These are phyloP conservation scores for Thymelicus acteon DNA, from an alignment of 2,888 invertebrate genomes.

Conservation along the genomic window DNA sequence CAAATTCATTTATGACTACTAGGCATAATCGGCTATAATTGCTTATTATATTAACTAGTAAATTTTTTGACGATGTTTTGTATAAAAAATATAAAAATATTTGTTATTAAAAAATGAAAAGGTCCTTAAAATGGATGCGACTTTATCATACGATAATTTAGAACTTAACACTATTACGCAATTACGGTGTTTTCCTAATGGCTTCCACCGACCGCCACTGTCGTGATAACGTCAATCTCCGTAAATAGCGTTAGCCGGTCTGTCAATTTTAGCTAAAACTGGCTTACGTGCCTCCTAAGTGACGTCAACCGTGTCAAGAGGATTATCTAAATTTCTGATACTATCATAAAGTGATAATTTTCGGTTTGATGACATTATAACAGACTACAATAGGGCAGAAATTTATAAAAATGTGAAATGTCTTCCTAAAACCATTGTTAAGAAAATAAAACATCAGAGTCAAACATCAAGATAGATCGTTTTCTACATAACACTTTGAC, in stretches of 20 bases:
- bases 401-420: background rate
- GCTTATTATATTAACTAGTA: too few species aligned
- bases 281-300: conserved; percentile 60
- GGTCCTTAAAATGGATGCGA: background rate
- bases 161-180: conserved; percentile 19
- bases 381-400: background rate
- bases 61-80: too few species aligned
- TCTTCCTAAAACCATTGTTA: too few species aligned
- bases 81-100: too few species aligned
- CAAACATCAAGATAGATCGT: too few species aligned
- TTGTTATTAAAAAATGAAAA: background rate
- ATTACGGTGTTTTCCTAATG: conserved; percentile 64
- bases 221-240: conserved; percentile 74
- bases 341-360: conserved; percentile 29
- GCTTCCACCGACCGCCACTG: conserved; percentile 61
- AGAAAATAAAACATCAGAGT: too few species aligned
- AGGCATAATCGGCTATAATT: too few species aligned
- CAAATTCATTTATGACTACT: too few species aligned
- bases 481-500: background rate
- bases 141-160: conserved; percentile 9
- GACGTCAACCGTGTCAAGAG: conserved; percentile 65
- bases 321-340: conserved; percentile 71
- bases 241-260: conserved; percentile 69
- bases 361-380: background rate
- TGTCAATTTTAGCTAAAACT: conserved; percentile 67